Evolutionary conservation across 2,888 invertebrate species (phyloP).

Genomic region (Crematogaster levior): DNA sequence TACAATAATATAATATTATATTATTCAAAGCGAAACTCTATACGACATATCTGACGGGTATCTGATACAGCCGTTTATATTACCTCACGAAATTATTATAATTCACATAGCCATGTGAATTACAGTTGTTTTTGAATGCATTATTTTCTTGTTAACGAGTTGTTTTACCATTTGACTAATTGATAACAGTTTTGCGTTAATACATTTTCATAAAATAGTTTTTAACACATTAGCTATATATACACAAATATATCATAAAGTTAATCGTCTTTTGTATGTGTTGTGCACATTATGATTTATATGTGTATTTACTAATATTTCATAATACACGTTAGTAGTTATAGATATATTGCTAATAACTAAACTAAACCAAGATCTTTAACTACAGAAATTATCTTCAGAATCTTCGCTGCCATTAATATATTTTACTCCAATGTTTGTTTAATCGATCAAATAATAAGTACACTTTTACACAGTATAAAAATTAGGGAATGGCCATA

Average conservation of each 20-base stretch:
- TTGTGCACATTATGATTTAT: constrained; percentile 44
- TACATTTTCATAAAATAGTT: constrained; percentile 9
- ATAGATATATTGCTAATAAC: constrained; percentile 10
- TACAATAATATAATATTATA: not conserved
- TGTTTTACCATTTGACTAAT: constrained; percentile 33
- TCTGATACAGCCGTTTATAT: constrained; percentile 74
- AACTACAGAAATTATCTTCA: constrained; percentile 4
- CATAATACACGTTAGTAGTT: constrained; percentile 36
- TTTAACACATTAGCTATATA: constrained; percentile 8
- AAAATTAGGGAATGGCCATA: not conserved
- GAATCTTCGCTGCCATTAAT: not conserved
- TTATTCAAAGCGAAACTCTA: not conserved
- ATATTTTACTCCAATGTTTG: not conserved
- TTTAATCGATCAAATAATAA: not conserved
- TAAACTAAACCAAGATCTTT: constrained; percentile 5
- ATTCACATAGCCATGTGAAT: constrained; percentile 21
- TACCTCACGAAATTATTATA: not conserved
- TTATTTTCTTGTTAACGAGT: constrained; percentile 27
- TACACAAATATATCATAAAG: constrained; percentile 1
- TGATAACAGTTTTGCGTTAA: constrained; percentile 23
- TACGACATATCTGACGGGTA: constrained; percentile 77
- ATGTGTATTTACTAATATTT: constrained; percentile 51
- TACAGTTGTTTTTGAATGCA: constrained; percentile 45
- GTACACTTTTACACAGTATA: not conserved
- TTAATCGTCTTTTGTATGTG: constrained; percentile 33